phyloP scores from a whole-genome alignment of 2,888 invertebrate genomes.

The Tenthredo mesomela region DNA sequence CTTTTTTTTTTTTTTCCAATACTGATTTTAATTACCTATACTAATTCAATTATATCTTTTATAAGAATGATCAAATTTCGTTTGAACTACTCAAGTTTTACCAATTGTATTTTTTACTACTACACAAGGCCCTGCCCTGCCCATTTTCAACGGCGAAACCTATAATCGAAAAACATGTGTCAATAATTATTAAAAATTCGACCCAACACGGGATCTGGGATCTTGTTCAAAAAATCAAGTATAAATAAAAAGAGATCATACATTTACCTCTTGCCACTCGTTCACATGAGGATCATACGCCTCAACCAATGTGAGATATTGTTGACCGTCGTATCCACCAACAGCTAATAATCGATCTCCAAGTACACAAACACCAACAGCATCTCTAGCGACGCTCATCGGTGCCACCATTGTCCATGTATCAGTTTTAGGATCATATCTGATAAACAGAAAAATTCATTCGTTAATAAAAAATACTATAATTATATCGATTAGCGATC shows the following conservation, averaged over 20 bases:
- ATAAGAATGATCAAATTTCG: background rate
- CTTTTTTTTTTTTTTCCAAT: background rate
- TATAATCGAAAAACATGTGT: conserved; percentile 76
- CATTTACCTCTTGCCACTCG: conserved; percentile 84
- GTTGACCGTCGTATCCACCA: conserved; percentile 95
- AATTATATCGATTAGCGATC: background rate
- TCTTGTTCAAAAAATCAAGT: background rate
- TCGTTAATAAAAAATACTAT: background rate
- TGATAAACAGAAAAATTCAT: conserved; percentile 64
- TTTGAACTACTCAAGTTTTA: background rate
- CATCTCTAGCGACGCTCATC: conserved; percentile 91
- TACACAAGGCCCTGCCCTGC: conserved; percentile 94
- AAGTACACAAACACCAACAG: conserved; percentile 92
- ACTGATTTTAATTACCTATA: conserved; percentile 20
- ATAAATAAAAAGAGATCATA: conserved; percentile 15
- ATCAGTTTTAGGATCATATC: conserved; percentile 86
- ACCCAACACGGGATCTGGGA: background rate
- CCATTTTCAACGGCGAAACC: conserved; percentile 89
- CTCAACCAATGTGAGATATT: conserved; percentile 92
- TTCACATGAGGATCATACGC: conserved; percentile 92
- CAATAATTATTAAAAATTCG: background rate
- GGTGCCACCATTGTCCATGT: conserved; percentile 93
- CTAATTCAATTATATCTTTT: background rate
- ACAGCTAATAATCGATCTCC: conserved; percentile 91
- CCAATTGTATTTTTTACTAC: conserved; percentile 77